phyloP scores from a whole-genome alignment of 2,113 vertebrate genomes.

The Planiliza haematocheilus region DNA sequence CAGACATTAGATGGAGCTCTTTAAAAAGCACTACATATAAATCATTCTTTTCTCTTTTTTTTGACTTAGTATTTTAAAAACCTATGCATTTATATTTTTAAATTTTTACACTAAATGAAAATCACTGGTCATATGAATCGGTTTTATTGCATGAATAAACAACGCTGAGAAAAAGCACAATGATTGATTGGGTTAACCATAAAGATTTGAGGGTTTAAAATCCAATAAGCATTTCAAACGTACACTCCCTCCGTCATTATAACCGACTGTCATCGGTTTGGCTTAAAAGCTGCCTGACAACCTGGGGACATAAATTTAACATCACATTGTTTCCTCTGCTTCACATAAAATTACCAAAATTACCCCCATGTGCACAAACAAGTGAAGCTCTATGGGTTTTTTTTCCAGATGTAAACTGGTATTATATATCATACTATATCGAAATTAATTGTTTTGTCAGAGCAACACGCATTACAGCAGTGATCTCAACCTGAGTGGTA shows the following conservation, averaged over 20 bases:
- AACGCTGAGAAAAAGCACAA: constrained; percentile 16
- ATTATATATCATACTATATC: constrained; percentile 19
- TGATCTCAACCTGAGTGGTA: constrained; percentile 39
- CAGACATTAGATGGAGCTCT: constrained; percentile 38
- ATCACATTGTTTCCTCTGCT: constrained; percentile 1
- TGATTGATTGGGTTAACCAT: constrained; percentile 33
- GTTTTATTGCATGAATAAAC: neutral
- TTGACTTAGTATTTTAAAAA: neutral
- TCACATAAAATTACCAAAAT: constrained; percentile 5
- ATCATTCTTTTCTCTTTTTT: constrained; percentile 11
- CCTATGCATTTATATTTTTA: neutral
- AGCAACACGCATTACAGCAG: constrained; percentile 18
- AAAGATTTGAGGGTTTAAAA: constrained; percentile 32
- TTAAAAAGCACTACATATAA: neutral
- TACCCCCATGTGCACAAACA: neutral
- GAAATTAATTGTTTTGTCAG: constrained; percentile 37
- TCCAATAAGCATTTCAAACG: constrained; percentile 25
- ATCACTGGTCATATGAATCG: too few relatives aligned
- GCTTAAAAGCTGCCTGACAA: constrained; percentile 30
- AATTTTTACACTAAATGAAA: neutral
- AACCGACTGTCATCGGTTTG: constrained; percentile 13
- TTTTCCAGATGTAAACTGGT: constrained; percentile 27
- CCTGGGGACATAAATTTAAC: constrained; percentile 19
- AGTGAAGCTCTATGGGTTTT: neutral
- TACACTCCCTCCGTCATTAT: too few relatives aligned